Conservation (phyloP, 1,140 invertebrate species). For the Caenorhabditis elegans region DNA sequence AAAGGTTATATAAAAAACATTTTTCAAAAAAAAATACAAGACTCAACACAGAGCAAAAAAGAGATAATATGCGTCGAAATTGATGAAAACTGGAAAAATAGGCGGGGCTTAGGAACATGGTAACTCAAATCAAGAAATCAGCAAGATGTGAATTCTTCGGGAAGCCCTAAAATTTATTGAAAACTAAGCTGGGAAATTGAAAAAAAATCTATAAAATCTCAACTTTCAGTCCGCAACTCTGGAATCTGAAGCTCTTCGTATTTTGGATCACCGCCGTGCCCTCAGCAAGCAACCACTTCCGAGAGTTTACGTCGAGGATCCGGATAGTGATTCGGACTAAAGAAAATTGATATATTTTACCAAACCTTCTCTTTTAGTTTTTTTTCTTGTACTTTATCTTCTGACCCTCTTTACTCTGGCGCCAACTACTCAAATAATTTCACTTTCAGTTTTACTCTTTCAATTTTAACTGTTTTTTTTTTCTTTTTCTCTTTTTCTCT, state of each 20-base stretch:
- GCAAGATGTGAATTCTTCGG: too few relatives aligned
- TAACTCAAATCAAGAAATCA: too few relatives aligned
- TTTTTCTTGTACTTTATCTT: background rate
- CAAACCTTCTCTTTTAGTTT: background rate
- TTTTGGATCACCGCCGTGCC: conserved; percentile 48
- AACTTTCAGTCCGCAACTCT: conserved; percentile 45
- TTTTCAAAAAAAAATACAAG: too few relatives aligned
- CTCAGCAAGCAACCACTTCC: conserved; percentile 33
- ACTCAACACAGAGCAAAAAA: too few relatives aligned
- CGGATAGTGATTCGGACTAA: conserved; percentile 34
- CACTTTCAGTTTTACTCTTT: background rate
- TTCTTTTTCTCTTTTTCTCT: too few relatives aligned
- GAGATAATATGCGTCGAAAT: too few relatives aligned
- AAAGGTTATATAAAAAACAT: too few relatives aligned
- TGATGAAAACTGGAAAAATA: too few relatives aligned
- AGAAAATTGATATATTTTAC: background rate
- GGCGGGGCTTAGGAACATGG: too few relatives aligned
- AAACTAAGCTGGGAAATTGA: too few relatives aligned
- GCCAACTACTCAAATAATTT: conserved; percentile 24
- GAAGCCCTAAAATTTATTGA: too few relatives aligned
- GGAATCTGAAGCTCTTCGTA: conserved; percentile 54
- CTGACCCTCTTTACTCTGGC: background rate
- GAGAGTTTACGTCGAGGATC: conserved; percentile 28
- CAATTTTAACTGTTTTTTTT: too few relatives aligned
- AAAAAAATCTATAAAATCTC: background rate